Evolutionary conservation across 1,140 invertebrate genomes (phyloP).

Genomic region (Medauroidea extradentata): DNA sequence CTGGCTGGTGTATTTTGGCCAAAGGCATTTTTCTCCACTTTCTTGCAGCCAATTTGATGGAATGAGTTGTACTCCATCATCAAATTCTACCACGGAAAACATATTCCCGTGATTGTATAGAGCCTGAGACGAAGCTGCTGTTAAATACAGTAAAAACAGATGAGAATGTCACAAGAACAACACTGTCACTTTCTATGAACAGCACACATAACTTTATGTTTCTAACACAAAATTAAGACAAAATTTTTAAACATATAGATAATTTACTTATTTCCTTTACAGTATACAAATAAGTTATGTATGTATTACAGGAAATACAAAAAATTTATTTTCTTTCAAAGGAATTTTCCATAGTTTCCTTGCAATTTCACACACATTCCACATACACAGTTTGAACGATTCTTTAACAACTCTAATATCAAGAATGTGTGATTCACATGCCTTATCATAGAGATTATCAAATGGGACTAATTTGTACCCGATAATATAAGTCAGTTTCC

Average conservation of each 20-base stretch:
- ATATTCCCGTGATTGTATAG: too few species aligned
- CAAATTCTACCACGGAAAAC: conserved; percentile 2
- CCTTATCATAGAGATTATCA: background rate
- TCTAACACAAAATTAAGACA: too few species aligned
- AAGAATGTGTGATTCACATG: background rate
- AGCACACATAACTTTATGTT: too few species aligned
- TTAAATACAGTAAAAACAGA: too few species aligned
- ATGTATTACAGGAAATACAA: conserved; percentile 4
- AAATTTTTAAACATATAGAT: background rate
- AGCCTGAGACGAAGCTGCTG: too few species aligned
- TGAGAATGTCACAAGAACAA: too few species aligned
- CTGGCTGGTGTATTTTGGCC: conserved; percentile 6
- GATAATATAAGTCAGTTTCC: background rate
- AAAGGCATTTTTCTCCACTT: background rate
- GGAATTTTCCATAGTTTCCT: conserved; percentile 2
- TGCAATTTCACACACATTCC: background rate
- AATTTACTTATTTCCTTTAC: background rate
- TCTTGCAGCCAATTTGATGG: background rate
- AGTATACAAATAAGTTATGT: background rate
- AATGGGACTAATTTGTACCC: conserved; percentile 3
- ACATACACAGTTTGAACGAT: background rate
- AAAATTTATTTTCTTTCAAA: background rate
- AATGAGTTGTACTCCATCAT: conserved; percentile 3
- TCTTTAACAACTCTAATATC: conserved; percentile 6
- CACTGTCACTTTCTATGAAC: too few species aligned